Conservation (phyloP, 2,113 vertebrate genomes). For the Hoplias malabaricus region DNA sequence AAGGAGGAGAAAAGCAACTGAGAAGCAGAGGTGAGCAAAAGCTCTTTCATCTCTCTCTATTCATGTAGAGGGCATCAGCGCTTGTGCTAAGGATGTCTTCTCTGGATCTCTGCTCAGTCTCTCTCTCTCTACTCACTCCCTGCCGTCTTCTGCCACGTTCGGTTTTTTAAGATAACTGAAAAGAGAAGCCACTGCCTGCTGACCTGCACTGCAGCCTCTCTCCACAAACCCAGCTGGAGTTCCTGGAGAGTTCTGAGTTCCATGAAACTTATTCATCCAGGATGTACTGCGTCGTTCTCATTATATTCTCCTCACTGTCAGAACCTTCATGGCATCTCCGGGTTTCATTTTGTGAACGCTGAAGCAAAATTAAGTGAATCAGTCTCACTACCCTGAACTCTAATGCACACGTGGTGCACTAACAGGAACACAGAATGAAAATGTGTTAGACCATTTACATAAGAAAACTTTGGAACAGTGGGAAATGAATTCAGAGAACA, state of each 20-base stretch:
- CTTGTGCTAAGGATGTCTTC: background rate
- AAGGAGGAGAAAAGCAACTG: background rate
- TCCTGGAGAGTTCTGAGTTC: background rate
- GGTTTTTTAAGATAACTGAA: slow-evolving; percentile 17
- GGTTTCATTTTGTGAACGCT: background rate
- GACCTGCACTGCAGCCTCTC: background rate
- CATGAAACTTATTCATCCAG: slow-evolving; percentile 1
- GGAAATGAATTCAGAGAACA: no score
- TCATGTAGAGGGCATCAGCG: slow-evolving; percentile 6
- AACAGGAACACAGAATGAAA: no score
- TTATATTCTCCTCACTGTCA: background rate
- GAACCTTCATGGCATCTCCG: background rate
- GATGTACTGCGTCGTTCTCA: background rate
- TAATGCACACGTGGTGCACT: slow-evolving; percentile 4
- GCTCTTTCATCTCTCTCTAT: slow-evolving; percentile 23
- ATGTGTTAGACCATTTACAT: no score
- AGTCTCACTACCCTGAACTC: background rate
- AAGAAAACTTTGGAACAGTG: no score
- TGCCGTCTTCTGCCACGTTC: background rate
- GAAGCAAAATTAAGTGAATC: slow-evolving; percentile 7
- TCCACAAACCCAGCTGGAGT: background rate
- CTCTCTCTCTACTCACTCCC: background rate
- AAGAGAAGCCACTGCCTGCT: background rate
- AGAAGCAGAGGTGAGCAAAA: background rate
- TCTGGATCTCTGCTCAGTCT: background rate